Percentiles rank a stretch among this genome's conserved stretches.
Evolutionary conservation across 2,797 vertebrate genomes (phyloP).

Genomic region (Hyperoplus immaculatus): DNA sequence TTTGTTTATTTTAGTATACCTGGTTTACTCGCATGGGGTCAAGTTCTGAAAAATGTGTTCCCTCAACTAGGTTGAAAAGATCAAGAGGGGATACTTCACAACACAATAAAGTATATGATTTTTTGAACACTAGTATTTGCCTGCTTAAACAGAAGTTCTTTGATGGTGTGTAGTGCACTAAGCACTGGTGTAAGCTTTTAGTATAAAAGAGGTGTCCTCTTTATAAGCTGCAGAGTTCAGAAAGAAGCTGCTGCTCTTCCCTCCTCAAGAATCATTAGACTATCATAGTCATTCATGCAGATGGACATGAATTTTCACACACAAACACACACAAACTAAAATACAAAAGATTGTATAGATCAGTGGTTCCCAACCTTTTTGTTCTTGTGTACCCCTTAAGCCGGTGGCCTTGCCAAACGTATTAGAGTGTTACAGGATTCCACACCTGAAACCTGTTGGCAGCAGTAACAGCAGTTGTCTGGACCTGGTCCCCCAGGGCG

Average conservation of each 20-base stretch:
- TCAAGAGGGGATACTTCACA: neutral
- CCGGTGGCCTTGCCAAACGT: no score
- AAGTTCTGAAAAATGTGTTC: constrained; percentile 17
- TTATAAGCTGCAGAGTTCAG: constrained; percentile 4
- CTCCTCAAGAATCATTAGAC: neutral
- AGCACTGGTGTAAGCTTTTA: neutral
- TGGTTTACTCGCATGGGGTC: constrained; percentile 7
- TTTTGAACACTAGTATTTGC: neutral
- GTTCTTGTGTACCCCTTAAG: no score
- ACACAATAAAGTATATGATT: neutral
- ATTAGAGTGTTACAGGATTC: constrained; percentile 8
- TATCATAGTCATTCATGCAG: neutral
- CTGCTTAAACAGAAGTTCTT: neutral
- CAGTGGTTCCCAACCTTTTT: neutral
- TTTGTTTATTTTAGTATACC: constrained; percentile 15
- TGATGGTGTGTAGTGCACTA: neutral
- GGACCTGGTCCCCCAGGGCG: neutral
- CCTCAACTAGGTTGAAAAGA: neutral
- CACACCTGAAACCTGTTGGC: neutral
- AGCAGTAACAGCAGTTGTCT: neutral
- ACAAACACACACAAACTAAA: constrained; percentile 8
- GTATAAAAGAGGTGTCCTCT: neutral
- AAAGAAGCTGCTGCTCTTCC: constrained; percentile 5
- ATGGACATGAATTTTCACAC: constrained; percentile 8
- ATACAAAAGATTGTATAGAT: neutral